A percentile compares a stretch with the other conserved stretches of the same genome.
Evolutionary conservation across 2,113 vertebrate genomes (phyloP).

Genomic region (Rynchops niger): DNA sequence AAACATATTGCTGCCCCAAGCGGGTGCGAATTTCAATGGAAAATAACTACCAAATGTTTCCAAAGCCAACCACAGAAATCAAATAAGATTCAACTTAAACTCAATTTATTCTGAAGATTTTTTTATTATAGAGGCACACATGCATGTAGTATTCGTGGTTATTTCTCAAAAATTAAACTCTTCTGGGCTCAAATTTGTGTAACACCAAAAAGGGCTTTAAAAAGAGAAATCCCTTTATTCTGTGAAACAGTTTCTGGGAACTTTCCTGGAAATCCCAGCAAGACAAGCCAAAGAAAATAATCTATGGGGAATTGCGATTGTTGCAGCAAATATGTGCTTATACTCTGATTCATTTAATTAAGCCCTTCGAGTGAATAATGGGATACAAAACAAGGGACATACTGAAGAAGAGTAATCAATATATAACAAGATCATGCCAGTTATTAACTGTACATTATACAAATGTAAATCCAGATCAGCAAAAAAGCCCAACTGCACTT

Average conservation of each 20-base stretch:
- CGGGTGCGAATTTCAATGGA: conserved; percentile 64
- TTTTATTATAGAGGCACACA: conserved; percentile 29
- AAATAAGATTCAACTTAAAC: conserved; percentile 37
- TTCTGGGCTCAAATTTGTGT: conserved; percentile 48
- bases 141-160: conserved; percentile 34
- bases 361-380: conserved; percentile 14
- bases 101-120: conserved; percentile 22
- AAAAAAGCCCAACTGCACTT: not conserved
- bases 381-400: conserved; percentile 34
- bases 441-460: not conserved
- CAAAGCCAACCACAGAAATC: conserved; percentile 59
- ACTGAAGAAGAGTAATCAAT: conserved; percentile 37
- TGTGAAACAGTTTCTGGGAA: conserved; percentile 54
- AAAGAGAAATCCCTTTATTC: conserved; percentile 53
- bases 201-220: conserved; percentile 42
- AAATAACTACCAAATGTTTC: conserved; percentile 70
- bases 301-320: conserved; percentile 55
- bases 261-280: conserved; percentile 60
- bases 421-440: not conserved
- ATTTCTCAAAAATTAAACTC: conserved; percentile 51
- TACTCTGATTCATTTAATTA: conserved; percentile 57
- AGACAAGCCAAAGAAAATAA: conserved; percentile 58
- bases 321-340: conserved; percentile 56
- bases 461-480: not conserved
- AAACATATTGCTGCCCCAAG: conserved; percentile 18